Evolutionary conservation across 2,797 vertebrate species (phyloP).

Genomic region (Pseudomugil gertrudae): DNA sequence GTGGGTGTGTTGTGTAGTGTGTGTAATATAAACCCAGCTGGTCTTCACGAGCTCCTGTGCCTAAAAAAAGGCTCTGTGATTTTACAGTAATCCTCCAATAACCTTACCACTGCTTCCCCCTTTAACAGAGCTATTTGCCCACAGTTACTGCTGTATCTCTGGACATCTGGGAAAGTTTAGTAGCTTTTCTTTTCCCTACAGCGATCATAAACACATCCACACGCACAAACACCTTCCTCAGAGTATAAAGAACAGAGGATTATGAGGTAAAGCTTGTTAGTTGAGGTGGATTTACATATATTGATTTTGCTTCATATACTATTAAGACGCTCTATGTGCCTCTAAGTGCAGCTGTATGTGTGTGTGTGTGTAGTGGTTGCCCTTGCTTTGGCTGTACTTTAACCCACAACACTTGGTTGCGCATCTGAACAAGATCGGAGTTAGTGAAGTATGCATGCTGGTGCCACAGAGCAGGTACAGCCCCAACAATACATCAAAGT

Average conservation of each 20-base stretch:
- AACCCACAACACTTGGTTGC: slow-evolving; percentile 56
- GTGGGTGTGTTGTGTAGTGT: slow-evolving; percentile 28
- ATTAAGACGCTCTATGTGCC: slow-evolving; percentile 44
- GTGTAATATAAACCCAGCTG: slow-evolving; percentile 58
- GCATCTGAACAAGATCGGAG: slow-evolving; percentile 41
- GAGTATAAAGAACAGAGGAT: slow-evolving; percentile 53
- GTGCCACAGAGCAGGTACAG: slow-evolving; percentile 51
- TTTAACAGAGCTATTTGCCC: slow-evolving; percentile 59
- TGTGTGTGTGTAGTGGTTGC: slow-evolving; percentile 38
- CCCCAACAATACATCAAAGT: slow-evolving; percentile 78
- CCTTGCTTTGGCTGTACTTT: slow-evolving; percentile 36
- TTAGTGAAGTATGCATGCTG: slow-evolving; percentile 38
- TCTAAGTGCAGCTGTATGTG: slow-evolving; percentile 62
- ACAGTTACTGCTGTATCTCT: slow-evolving; percentile 70
- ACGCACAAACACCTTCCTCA: slow-evolving; percentile 72
- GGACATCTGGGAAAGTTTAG: slow-evolving; percentile 82
- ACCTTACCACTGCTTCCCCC: slow-evolving; percentile 60
- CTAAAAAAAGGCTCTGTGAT: slow-evolving; percentile 58
- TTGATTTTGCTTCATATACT: slow-evolving; percentile 71
- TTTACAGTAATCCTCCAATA: slow-evolving; percentile 73
- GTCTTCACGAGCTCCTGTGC: slow-evolving; percentile 50
- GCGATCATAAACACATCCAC: slow-evolving; percentile 68
- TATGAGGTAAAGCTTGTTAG: slow-evolving; percentile 78
- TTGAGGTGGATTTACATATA: slow-evolving; percentile 52
- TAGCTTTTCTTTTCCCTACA: slow-evolving; percentile 68